phyloP scores from a whole-genome alignment of 2,888 invertebrate genomes.

The Sacculina carcini region DNA sequence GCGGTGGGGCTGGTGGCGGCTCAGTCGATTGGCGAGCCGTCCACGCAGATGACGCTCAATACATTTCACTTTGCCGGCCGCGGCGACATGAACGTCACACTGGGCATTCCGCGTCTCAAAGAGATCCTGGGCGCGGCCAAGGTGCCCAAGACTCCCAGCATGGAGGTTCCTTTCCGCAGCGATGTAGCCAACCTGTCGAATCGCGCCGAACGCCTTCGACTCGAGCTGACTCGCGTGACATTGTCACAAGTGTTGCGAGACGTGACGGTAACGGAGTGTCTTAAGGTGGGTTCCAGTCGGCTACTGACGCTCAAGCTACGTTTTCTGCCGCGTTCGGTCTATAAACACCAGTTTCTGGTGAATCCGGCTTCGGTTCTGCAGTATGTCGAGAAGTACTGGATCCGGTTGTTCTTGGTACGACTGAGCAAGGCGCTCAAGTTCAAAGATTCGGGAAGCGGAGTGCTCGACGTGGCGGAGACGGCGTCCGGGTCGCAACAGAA shows the following conservation, averaged over 20 bases:
- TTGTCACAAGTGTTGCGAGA: conserved; percentile 50
- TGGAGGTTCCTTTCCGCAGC: conserved; percentile 61
- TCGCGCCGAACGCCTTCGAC: conserved; percentile 37
- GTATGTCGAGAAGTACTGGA: conserved; percentile 46
- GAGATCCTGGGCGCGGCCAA: conserved; percentile 34
- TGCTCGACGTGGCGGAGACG: not conserved
- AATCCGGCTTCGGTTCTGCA: conserved; percentile 39
- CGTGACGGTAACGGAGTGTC: conserved; percentile 31
- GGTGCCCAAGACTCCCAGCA: conserved; percentile 82
- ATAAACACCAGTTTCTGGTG: conserved; percentile 41
- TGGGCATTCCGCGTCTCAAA: conserved; percentile 31
- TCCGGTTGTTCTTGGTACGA: conserved; percentile 20
- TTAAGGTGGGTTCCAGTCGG: conserved; percentile 23
- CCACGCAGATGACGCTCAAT: conserved; percentile 99
- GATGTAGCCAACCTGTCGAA: conserved; percentile 26
- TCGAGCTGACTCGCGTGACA: conserved; percentile 46
- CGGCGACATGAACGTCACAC: conserved; percentile 98
- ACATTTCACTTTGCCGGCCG: conserved; percentile 99
- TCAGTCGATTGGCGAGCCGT: conserved; percentile 85
- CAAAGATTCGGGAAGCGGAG: conserved; percentile 8
- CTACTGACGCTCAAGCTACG: conserved; percentile 27
- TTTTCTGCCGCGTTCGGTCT: conserved; percentile 44
- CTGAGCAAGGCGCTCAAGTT: conserved; percentile 15
- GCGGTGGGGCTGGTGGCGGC: conserved; percentile 81
- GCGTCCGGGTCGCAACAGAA: not conserved